phyloP scores from a whole-genome alignment of 2,113 vertebrate species.

The Antechinus stuartii region DNA sequence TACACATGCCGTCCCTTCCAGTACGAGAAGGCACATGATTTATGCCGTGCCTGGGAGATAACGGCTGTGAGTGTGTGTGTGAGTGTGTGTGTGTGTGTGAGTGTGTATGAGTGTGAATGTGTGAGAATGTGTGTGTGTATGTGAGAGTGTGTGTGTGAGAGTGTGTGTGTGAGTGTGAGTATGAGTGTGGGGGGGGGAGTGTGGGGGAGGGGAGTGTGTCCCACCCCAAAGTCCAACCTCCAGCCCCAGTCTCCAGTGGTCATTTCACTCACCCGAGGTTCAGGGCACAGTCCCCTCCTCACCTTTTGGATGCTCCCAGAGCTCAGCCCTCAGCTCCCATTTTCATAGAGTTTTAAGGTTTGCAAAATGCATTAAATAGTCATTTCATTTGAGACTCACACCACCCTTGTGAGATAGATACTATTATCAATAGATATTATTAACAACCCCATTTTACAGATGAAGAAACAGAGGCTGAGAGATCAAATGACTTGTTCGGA shows the following conservation, averaged over 20 bases:
- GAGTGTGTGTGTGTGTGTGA: too few relatives aligned
- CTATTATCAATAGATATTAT: background rate
- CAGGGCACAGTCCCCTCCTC: background rate
- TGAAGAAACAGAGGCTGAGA: background rate
- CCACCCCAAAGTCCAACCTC: background rate
- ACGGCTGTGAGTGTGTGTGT: too few relatives aligned
- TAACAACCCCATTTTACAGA: background rate
- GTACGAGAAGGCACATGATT: too few relatives aligned
- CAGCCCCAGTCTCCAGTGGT: background rate
- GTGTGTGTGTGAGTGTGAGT: too few relatives aligned
- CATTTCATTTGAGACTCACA: background rate
- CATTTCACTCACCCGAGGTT: background rate
- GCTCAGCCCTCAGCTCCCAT: background rate
- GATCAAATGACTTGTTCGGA: background rate
- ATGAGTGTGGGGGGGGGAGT: too few relatives aligned
- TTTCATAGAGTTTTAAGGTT: background rate
- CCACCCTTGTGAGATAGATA: background rate
- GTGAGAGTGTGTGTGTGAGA: too few relatives aligned
- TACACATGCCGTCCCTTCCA: background rate
- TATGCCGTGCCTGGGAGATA: too few relatives aligned
- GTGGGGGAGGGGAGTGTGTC: background rate
- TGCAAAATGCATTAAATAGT: background rate
- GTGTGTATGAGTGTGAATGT: too few relatives aligned
- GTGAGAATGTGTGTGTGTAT: too few relatives aligned
- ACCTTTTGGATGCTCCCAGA: rapidly evolving